These are phyloP conservation scores for Seladonia tumulorum DNA, from an alignment of 2,888 invertebrate genomes.

Conservation along the genomic window DNA sequence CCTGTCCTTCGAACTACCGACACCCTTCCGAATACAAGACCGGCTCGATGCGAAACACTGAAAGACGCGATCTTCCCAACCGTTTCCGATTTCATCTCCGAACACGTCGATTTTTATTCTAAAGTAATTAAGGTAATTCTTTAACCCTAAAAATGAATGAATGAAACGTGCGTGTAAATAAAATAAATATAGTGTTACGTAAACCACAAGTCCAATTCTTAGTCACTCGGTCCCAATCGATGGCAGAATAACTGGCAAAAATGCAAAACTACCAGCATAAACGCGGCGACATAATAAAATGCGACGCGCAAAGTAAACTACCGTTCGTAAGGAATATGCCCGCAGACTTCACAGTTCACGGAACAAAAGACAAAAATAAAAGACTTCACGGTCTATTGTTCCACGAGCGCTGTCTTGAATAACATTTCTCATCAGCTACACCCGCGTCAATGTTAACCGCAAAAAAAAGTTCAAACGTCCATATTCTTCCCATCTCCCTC, in stretches of 20 bases:
- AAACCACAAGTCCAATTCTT: background rate
- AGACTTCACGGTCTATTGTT: slow-evolving; percentile 4
- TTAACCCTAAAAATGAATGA: background rate
- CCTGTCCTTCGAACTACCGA: slow-evolving; percentile 67
- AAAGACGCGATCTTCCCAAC: slow-evolving; percentile 4
- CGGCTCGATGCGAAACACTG: background rate
- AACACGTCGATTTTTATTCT: background rate
- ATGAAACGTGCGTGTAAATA: no score
- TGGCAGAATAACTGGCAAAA: background rate
- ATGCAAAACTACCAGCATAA: background rate
- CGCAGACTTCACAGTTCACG: slow-evolving; percentile 1
- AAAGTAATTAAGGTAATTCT: background rate
- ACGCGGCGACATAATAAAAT: background rate
- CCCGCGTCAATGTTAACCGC: background rate
- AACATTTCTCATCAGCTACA: background rate
- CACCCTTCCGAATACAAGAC: slow-evolving; percentile 57
- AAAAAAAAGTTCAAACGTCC: background rate
- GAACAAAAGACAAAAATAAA: background rate
- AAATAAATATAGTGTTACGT: background rate
- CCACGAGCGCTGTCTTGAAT: background rate
- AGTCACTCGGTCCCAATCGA: background rate
- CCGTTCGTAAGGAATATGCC: background rate
- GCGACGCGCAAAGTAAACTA: background rate
- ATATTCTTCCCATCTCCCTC: background rate
- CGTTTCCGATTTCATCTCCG: slow-evolving; percentile 1